Percentiles rank a stretch among this genome's conserved stretches.
Conservation (phyloP, 2,888 invertebrate species). For the Spilarctia lutea region DNA sequence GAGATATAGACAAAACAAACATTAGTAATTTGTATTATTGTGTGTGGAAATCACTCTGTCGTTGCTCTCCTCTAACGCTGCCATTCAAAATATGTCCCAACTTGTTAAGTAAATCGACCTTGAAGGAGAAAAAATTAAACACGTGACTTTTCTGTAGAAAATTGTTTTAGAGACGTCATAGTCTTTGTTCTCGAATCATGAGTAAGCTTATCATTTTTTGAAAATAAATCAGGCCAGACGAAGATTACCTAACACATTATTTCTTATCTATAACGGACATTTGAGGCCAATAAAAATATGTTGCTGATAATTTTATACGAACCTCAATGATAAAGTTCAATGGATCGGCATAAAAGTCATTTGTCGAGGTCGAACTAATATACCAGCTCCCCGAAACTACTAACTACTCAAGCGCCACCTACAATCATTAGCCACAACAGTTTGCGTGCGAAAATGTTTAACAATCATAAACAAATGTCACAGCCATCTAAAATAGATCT, state of each 20-base stretch:
- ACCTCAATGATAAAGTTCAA: constrained; percentile 17
- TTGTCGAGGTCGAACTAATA: constrained; percentile 31
- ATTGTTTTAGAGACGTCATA: neutral
- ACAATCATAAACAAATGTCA: constrained; percentile 35
- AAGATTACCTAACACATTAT: constrained; percentile 19
- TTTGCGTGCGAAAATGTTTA: constrained; percentile 29
- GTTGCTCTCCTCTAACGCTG: neutral
- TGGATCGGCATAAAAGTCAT: constrained; percentile 17
- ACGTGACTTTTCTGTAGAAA: neutral
- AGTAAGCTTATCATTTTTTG: constrained; percentile 5
- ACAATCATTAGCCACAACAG: constrained; percentile 24
- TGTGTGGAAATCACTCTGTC: neutral
- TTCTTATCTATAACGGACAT: constrained; percentile 15
- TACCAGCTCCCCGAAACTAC: neutral
- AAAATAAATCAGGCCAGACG: constrained; percentile 21
- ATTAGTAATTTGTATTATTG: neutral
- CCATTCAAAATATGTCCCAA: neutral
- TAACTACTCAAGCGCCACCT: constrained; percentile 20
- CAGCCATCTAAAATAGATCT: constrained; percentile 20
- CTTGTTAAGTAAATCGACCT: neutral
- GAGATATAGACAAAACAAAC: neutral
- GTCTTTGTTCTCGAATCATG: constrained; percentile 12
- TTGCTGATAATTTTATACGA: constrained; percentile 8
- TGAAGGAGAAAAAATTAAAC: neutral
- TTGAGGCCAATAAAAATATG: constrained; percentile 1